Conservation (phyloP, 2,888 invertebrate genomes). For the Heliconius ismenius region DNA sequence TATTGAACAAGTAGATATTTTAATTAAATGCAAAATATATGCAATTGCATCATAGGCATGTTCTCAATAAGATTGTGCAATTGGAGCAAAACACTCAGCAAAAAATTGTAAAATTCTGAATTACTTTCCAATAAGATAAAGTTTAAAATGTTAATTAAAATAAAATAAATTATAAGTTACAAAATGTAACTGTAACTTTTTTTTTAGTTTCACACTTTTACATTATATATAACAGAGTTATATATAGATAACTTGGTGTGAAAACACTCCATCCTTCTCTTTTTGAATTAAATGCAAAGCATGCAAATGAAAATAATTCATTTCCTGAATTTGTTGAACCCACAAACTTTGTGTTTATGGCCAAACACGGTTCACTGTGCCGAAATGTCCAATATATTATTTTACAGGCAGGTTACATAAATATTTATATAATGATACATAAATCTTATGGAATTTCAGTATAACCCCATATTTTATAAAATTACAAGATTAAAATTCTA, state of each 20-base stretch:
- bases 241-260: neutral
- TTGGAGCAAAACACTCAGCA: constrained; percentile 20
- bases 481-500: neutral
- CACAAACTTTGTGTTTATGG: too few species aligned
- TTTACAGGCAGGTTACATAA: too few species aligned
- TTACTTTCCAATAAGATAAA: constrained; percentile 10
- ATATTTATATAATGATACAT: neutral
- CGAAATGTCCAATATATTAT: too few species aligned
- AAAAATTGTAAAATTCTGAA: neutral
- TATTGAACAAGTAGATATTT: constrained; percentile 6
- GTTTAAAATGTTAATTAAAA: neutral
- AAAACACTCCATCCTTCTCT: neutral
- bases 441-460: neutral
- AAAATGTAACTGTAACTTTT: neutral
- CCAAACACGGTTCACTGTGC: too few species aligned
- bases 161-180: neutral
- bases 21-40: constrained; percentile 7
- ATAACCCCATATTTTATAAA: neutral
- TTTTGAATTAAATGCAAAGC: neutral
- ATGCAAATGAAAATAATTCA: too few species aligned
- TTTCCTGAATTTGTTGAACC: too few species aligned
- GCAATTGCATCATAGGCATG: constrained; percentile 13
- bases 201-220: too few species aligned
- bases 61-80: constrained; percentile 24
- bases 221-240: neutral